These are phyloP conservation scores for Stictonetta naevosa DNA, from an alignment of 2,113 vertebrate genomes.

Conservation along the genomic window DNA sequence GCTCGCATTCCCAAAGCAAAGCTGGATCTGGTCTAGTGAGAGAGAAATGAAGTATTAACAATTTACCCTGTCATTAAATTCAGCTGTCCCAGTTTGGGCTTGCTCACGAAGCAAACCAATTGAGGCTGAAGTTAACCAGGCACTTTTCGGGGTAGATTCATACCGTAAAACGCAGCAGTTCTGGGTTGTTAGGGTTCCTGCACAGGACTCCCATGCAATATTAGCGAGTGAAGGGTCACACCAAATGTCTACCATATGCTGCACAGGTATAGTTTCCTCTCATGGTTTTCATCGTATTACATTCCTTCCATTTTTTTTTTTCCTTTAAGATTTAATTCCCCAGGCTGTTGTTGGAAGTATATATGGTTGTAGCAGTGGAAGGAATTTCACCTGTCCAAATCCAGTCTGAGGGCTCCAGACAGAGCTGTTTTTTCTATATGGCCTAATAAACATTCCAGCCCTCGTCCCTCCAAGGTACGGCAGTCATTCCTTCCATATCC, in stretches of 20 bases:
- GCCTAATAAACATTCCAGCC: not conserved
- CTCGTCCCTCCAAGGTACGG: not conserved
- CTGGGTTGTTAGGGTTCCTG: slow-evolving; percentile 35
- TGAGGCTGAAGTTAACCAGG: slow-evolving; percentile 43
- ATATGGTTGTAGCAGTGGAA: not conserved
- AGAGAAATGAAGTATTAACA: slow-evolving; percentile 11
- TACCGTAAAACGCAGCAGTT: slow-evolving; percentile 23
- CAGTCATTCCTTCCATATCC: not conserved
- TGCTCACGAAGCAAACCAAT: not conserved
- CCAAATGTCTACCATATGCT: slow-evolving; percentile 67
- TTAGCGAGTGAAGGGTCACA: slow-evolving; percentile 64
- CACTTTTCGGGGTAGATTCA: not conserved
- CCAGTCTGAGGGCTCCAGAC: not conserved
- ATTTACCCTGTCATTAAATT: not conserved
- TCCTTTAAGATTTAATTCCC: slow-evolving; percentile 43
- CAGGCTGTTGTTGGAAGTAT: not conserved
- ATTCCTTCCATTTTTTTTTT: not conserved
- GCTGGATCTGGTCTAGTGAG: slow-evolving; percentile 21
- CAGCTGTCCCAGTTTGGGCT: not conserved
- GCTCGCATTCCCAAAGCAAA: slow-evolving; percentile 22
- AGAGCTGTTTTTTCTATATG: not conserved
- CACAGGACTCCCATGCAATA: slow-evolving; percentile 65
- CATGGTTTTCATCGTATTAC: slow-evolving; percentile 45
- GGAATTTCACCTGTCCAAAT: not conserved
- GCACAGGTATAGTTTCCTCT: slow-evolving; percentile 59